Base-by-base conservation (phyloP, 1,140 invertebrate genomes). In the Yoshiicerus persimilis region DNA sequence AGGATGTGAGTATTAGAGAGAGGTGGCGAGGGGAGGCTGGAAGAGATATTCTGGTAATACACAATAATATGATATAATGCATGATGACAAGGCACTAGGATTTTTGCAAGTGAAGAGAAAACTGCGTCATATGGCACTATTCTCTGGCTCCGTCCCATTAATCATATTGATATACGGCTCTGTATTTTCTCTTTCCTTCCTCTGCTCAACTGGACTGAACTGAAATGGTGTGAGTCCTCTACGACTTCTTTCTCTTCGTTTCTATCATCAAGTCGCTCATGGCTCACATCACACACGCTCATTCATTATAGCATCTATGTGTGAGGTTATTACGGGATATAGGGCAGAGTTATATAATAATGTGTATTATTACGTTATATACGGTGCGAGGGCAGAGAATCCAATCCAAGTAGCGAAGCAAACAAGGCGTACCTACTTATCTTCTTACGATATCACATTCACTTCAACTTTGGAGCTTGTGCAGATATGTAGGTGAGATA, bases 141-240 rank as follows among this genome's bases (percentile, higher is more conserved):
- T 89, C 87, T 89, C 87, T 84, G 41, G 83, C 87, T 77, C 64
- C 34, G 30, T 85, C 86, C 90, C 89, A 90, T 90, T 89, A 89
- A 90, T 90, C 90, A 90, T 88, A 88, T 88, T 90, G 90, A 90
- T 89, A 89, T 90, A 90, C 88, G 88, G 80, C 87, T 84, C 64
- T 86, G 64, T 85, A 62, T 87, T 86, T 84, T 70, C 87, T 88
- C 87, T n/a, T 62, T 87, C 41, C 30, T 34, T 39, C 64, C 41
- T 34, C 38, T 16, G 23, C 34, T 70, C 34, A 38, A 32, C 27
- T 13, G 27, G 27, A 70, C 47, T 56, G 47, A 56, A 56, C 47
- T 56, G 47, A 56, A 56, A 56, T 56, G n/a, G 47, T 56, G 47
- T 56, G 25, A 70, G 66, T 70, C 66, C 9, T 80, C 32, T 80